A percentile compares a stretch with the other conserved stretches of the same genome.
Conservation (phyloP, 2,888 invertebrate species). For the Rhopalosiphum nymphaeae region DNA sequence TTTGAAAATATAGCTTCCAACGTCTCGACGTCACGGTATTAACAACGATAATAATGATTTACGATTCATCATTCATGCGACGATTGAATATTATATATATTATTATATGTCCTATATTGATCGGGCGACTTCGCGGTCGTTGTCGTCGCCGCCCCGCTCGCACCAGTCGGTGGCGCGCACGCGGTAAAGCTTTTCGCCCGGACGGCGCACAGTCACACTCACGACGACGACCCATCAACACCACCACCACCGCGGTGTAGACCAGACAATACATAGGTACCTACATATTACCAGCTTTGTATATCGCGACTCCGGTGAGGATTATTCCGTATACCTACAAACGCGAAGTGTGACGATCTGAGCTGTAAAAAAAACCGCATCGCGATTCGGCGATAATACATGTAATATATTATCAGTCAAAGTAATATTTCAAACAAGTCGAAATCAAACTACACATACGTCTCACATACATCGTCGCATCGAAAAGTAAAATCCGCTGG, state of each 20-base stretch:
- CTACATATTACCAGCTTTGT: neutral
- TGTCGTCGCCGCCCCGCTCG: neutral
- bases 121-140: neutral
- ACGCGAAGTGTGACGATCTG: neutral
- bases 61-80: too few relatives aligned
- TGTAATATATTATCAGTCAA: too few relatives aligned
- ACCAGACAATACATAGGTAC: neutral
- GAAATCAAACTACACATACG: neutral
- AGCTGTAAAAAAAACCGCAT: neutral
- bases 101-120: neutral
- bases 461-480: neutral
- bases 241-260: neutral
- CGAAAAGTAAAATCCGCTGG: too few relatives aligned
- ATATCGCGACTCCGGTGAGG: neutral
- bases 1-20: too few relatives aligned
- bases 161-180: neutral
- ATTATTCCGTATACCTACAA: neutral
- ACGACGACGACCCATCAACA: neutral
- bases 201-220: neutral
- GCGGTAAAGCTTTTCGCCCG: neutral
- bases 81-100: too few relatives aligned
- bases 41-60: too few relatives aligned
- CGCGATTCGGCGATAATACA: neutral
- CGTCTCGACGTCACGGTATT: too few relatives aligned
- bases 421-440: neutral